A percentile compares a stretch with the other conserved stretches of the same genome.
phyloP scores from a whole-genome alignment of 2,888 invertebrate species.

The Pterostichus madidus region DNA sequence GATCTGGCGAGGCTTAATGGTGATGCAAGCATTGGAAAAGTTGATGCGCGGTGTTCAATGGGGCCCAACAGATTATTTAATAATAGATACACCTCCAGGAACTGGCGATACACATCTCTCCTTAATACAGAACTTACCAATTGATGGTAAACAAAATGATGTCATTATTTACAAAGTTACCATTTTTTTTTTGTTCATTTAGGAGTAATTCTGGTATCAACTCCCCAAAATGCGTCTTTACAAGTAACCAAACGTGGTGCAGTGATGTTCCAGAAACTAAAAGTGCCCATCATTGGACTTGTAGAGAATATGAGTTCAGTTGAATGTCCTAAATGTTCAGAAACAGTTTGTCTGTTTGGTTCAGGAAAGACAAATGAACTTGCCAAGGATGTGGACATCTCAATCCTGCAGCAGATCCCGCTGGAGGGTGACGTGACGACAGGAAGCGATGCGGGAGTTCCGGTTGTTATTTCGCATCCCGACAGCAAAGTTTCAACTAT shows the following conservation, averaged over 20 bases:
- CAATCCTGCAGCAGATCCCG: constrained; percentile 86
- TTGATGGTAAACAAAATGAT: constrained; percentile 84
- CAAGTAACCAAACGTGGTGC: constrained; percentile 92
- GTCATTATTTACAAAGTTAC: background rate
- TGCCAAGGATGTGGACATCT: constrained; percentile 83
- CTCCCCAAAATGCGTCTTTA: constrained; percentile 93
- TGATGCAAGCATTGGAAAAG: constrained; percentile 95
- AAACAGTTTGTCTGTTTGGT: constrained; percentile 87
- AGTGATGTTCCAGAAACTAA: constrained; percentile 91
- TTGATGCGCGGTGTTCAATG: constrained; percentile 92
- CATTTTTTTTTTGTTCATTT: constrained; percentile 16
- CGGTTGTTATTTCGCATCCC: constrained; percentile 85
- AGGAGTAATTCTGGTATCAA: constrained; percentile 94
- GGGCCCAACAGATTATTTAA: constrained; percentile 91
- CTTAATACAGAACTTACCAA: constrained; percentile 91
- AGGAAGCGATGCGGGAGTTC: constrained; percentile 86
- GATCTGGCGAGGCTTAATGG: constrained; percentile 97
- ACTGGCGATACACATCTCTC: constrained; percentile 97
- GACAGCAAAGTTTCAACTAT: constrained; percentile 72
- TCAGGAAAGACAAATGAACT: constrained; percentile 80
- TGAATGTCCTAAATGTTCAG: constrained; percentile 87
- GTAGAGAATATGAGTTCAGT: constrained; percentile 94
- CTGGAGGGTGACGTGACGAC: constrained; percentile 85
- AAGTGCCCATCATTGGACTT: constrained; percentile 91
- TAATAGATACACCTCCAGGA: constrained; percentile 97